Evolutionary conservation across 2,888 invertebrate species (phyloP), one percentile per base, ranked within the genome.

Genomic region (Chironomus tentans): DNA sequence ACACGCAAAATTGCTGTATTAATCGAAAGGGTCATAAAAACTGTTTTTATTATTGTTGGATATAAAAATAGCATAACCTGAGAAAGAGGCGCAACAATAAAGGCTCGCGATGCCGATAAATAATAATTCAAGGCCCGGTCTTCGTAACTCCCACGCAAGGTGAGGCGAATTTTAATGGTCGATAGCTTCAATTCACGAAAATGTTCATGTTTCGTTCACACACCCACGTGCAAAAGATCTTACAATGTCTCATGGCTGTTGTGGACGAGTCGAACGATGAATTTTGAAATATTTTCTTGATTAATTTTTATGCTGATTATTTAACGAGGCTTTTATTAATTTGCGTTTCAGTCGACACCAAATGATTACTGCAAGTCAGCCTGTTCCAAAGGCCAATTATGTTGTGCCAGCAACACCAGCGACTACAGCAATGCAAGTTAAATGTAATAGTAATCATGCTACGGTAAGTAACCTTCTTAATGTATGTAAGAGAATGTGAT

Each of bases 171-270:
- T 56, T 56, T n/a, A 18, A 56, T 15, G n/a, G 56, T 56, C 18
- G 13, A 18, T 15, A 22, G 24, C 24, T 22, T 21, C 4, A 21
- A 21, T 71, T 48, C 50, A 47, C 47, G 47, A 47, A 50, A 56
- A 56, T 15, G 50, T 71, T 71, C 50, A 56, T 10, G 22, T 56
- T 56, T 70, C 28, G 47, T 71, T 71, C 71, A 50, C 71, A 71
- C 71, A 56, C 71, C 71, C 71, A 71, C 71, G 71, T 47, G 13
- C 4, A 13, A 28, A 70, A 18, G 3, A 18, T 70, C 28, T 28
- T 70, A 1, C 13, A 4, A 21, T 21, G 62, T 18, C 38, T 38
- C 38, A 38, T 62, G 18, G 12, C 18, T 62, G 10, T 10, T 62
- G n/a, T 69, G n/a, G n/a, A 18, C n/a, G 15, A 50, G n/a, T 0